Evolutionary conservation across 2,113 vertebrate species (phyloP).

Genomic region (Sinocyclocheilus anshuiensis): DNA sequence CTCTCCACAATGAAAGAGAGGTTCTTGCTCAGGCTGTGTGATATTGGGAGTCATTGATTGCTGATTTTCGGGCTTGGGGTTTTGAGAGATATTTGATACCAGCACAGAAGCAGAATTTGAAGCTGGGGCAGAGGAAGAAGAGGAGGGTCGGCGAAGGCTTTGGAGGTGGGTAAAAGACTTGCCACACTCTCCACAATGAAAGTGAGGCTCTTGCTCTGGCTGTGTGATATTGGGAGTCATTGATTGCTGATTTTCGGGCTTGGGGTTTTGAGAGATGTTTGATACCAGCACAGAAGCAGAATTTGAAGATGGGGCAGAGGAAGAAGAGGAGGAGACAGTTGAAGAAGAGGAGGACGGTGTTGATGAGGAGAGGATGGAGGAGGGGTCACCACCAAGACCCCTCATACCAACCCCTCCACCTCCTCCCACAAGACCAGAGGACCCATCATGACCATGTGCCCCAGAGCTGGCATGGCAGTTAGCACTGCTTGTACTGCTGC

Average conservation of each 20-base stretch:
- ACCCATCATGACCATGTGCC: conserved; percentile 71
- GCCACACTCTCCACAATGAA: conserved; percentile 79
- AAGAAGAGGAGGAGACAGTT: conserved; percentile 71
- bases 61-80: conserved; percentile 72
- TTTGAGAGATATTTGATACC: conserved; percentile 72
- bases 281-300: conserved; percentile 76
- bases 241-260: conserved; percentile 66
- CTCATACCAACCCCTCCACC: conserved; percentile 69
- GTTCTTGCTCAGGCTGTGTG: conserved; percentile 71
- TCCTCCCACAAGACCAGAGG: conserved; percentile 73
- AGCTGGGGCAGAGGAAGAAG: conserved; percentile 72
- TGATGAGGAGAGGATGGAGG: conserved; percentile 72
- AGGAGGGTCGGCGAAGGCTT: conserved; percentile 76
- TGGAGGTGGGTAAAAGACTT: conserved; percentile 80
- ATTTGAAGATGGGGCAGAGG: conserved; percentile 72
- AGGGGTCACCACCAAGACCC: conserved; percentile 71
- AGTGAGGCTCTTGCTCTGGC: conserved; percentile 73
- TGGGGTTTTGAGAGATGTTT: conserved; percentile 72
- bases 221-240: conserved; percentile 65
- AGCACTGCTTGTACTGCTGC: conserved; percentile 59
- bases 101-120: conserved; percentile 76
- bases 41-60: conserved; percentile 61
- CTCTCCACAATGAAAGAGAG: conserved; percentile 78
- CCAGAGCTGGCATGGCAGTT: conserved; percentile 73
- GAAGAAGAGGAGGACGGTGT: conserved; percentile 74